phyloP scores from a whole-genome alignment of 2,797 vertebrate species.

The Lacerta viridis region DNA sequence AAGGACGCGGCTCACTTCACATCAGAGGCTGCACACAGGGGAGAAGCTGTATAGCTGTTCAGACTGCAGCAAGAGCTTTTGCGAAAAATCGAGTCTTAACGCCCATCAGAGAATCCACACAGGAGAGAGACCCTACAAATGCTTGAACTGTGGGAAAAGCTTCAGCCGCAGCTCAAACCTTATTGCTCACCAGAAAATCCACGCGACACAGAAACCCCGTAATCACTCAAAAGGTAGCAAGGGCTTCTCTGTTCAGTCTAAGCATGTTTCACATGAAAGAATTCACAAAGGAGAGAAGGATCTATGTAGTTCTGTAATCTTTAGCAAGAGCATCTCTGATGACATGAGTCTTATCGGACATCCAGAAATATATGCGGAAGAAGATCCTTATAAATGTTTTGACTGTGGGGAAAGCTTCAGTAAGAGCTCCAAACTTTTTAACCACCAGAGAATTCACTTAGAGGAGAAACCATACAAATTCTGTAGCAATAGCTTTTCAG shows the following conservation, averaged over 20 bases:
- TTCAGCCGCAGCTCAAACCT: slow-evolving; percentile 12
- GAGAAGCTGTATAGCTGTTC: slow-evolving; percentile 22
- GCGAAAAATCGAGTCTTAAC: slow-evolving; percentile 17
- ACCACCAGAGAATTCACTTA: slow-evolving; percentile 16
- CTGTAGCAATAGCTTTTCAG: slow-evolving; percentile 51
- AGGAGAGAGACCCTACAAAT: slow-evolving; percentile 3
- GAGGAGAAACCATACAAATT: slow-evolving; percentile 40
- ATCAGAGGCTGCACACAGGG: slow-evolving; percentile 18
- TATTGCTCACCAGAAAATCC: slow-evolving; percentile 7
- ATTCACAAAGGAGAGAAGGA: neutral
- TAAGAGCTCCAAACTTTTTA: slow-evolving; percentile 57
- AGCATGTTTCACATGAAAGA: neutral
- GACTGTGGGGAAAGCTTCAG: slow-evolving; percentile 65
- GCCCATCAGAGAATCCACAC: slow-evolving; percentile 28
- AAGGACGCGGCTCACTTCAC: neutral
- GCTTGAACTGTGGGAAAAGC: neutral
- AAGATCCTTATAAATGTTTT: slow-evolving; percentile 44
- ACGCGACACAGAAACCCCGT: slow-evolving; percentile 4
- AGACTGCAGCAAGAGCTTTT: slow-evolving; percentile 6
- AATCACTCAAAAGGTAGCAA: neutral
- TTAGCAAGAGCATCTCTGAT: slow-evolving; percentile 20
- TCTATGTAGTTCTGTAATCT: neutral
- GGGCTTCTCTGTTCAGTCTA: neutral
- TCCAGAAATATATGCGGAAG: slow-evolving; percentile 47
- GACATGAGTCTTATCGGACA: slow-evolving; percentile 34